These are phyloP conservation scores for Ectemnius continuus DNA, from an alignment of 2,888 invertebrate genomes.

Conservation along the genomic window DNA sequence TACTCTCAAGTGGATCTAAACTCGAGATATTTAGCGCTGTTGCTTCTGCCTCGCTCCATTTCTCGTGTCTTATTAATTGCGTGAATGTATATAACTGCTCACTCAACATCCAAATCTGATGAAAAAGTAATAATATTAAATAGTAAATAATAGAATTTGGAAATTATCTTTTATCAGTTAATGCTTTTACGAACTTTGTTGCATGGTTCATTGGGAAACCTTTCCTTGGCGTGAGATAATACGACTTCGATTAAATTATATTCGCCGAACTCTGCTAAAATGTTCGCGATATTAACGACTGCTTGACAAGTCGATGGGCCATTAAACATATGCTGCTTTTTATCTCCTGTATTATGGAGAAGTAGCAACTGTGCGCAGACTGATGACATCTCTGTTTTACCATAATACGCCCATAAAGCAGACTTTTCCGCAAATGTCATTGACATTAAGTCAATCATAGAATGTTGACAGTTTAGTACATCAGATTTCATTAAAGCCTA, in stretches of 20 bases:
- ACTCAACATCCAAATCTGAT: slow-evolving; percentile 84
- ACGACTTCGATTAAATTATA: slow-evolving; percentile 81
- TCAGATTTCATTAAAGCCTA: slow-evolving; percentile 91
- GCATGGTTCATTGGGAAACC: slow-evolving; percentile 83
- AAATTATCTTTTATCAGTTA: background rate
- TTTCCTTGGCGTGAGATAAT: slow-evolving; percentile 82
- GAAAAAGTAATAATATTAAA: slow-evolving; percentile 8
- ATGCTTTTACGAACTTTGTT: slow-evolving; percentile 63
- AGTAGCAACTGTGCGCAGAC: slow-evolving; percentile 89
- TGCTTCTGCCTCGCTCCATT: slow-evolving; percentile 79
- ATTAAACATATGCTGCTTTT: slow-evolving; percentile 80
- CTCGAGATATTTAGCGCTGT: slow-evolving; percentile 79
- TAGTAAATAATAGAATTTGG: background rate
- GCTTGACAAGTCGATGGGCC: slow-evolving; percentile 86
- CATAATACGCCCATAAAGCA: slow-evolving; percentile 93
- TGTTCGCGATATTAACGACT: slow-evolving; percentile 83
- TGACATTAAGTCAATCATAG: slow-evolving; percentile 88
- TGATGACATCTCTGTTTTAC: slow-evolving; percentile 91
- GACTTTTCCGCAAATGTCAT: slow-evolving; percentile 90
- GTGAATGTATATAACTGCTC: slow-evolving; percentile 81
- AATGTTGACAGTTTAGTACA: slow-evolving; percentile 90
- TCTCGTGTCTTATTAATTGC: slow-evolving; percentile 77
- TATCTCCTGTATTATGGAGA: slow-evolving; percentile 85
- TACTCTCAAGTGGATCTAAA: slow-evolving; percentile 79
- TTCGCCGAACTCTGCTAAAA: slow-evolving; percentile 81